Evolutionary conservation across 2,888 invertebrate genomes (phyloP), one percentile per base, ranked within the genome.

Genomic region (Bugulina stolonifera): DNA sequence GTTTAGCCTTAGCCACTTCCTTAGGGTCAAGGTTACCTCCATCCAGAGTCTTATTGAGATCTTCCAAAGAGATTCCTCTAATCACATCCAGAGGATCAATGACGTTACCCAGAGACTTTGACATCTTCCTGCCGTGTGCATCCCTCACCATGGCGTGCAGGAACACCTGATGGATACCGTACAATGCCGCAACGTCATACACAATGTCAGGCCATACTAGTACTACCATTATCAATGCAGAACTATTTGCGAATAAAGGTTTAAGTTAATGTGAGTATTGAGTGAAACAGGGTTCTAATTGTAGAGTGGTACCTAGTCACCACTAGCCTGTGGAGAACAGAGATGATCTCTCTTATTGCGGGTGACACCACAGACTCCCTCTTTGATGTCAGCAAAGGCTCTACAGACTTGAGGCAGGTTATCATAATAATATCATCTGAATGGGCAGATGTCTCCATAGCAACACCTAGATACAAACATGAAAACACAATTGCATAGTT

Each of bases 121-220:
- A 96, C 99, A 99, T 99, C 87, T 99, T 99, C 72, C 96, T 89
- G 0, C 99, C 99, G 83, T 97, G 95, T 0, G 97, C 93, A 85
- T 99, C 99, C 72, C 99, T 89, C 0, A 99, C 92, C 89, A 99
- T 93, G 0, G 98, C 95, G 85, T 99, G 99, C 22, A 99, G 88
- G 81, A 94, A 93, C 0, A 99, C 90, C 86, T 94, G 74, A 23
- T 5, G n/a, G 23, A 55, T 3, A 23, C n/a, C 22, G 23, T 23
- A 25, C 55, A 55, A 18, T 5, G 55, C n/a, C 55, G n/a, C 55
- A 18, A 43, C 10, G 43, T 43, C 43, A 43, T 43, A 43, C 43
- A 43, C 5, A 43, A n/a, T n/a, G n/a, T n/a, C n/a, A n/a, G n/a
- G n/a, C n/a, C n/a, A n/a, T n/a, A n/a, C n/a, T n/a, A n/a, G n/a